A percentile compares a stretch with the other conserved stretches of the same genome.
phyloP scores from a whole-genome alignment of 92 coral and sea anemone species.

The Epizoanthus fatuus region DNA sequence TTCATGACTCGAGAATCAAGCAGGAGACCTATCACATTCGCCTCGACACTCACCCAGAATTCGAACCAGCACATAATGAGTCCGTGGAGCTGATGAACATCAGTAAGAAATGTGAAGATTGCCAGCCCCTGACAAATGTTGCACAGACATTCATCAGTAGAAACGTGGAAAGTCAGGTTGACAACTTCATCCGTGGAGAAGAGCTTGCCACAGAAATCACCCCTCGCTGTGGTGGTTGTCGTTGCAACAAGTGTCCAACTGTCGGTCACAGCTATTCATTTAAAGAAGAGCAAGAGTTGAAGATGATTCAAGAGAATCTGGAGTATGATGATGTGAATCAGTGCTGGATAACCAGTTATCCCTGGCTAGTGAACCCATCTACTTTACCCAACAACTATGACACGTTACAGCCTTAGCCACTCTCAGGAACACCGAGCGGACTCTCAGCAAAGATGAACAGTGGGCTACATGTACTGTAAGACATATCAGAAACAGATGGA shows the following conservation, averaged over 20 bases:
- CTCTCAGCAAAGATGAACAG: not conserved
- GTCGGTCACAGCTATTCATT: conserved; percentile 74
- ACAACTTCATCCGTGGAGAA: conserved; percentile 71
- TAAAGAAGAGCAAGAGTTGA: not conserved
- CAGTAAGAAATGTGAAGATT: not conserved
- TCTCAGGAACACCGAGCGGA: not conserved
- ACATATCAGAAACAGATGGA: conserved; percentile 75
- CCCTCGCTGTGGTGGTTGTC: conserved; percentile 80
- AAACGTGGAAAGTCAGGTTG: conserved; percentile 30
- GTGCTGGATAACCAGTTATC: conserved; percentile 12
- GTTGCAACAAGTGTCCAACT: conserved; percentile 75
- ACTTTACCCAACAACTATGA: not conserved
- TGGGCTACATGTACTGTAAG: conserved; percentile 27
- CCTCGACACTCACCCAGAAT: conserved; percentile 61
- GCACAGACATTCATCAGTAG: conserved; percentile 9
- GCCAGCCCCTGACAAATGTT: not conserved
- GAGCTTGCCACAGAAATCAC: conserved; percentile 66
- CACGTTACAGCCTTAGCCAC: not conserved
- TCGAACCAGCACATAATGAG: conserved; percentile 27
- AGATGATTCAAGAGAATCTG: conserved; percentile 6
- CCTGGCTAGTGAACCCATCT: not conserved
- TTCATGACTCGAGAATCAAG: conserved; percentile 62
- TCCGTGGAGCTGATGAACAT: conserved; percentile 11
- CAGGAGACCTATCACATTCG: conserved; percentile 45
- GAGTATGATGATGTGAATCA: not conserved